phyloP scores from a whole-genome alignment of 2,797 vertebrate species.

The Alca torda region DNA sequence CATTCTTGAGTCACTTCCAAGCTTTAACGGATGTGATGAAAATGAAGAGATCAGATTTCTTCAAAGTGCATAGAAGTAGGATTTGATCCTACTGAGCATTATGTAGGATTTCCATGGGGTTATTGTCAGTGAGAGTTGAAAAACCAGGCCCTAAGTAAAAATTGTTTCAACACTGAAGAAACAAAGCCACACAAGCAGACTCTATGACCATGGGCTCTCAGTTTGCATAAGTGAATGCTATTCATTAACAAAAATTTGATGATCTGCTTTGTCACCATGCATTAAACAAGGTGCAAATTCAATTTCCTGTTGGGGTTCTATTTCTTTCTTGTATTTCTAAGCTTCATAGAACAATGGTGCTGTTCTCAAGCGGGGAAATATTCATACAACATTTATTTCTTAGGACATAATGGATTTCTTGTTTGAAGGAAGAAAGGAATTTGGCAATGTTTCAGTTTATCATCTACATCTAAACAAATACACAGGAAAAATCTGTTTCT shows the following conservation, averaged over 20 bases:
- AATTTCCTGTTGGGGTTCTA: conserved; percentile 40
- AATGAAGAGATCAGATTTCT: background rate
- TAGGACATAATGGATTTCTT: conserved; percentile 29
- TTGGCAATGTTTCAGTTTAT: conserved; percentile 43
- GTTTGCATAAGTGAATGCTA: background rate
- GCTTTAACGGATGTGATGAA: background rate
- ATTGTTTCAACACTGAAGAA: background rate
- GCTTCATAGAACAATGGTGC: background rate
- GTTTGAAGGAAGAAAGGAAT: conserved; percentile 38
- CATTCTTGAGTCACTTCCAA: background rate
- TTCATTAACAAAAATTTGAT: conserved; percentile 1
- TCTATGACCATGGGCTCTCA: background rate
- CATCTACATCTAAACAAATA: conserved; percentile 24
- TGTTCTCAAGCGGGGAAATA: background rate
- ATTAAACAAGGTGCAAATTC: conserved; percentile 31
- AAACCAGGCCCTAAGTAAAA: background rate
- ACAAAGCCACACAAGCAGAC: background rate
- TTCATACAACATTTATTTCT: background rate
- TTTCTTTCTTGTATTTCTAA: conserved; percentile 29
- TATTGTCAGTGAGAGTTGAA: background rate
- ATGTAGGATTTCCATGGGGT: background rate
- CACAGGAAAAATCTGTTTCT: background rate
- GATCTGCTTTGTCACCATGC: background rate
- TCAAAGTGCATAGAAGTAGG: background rate
- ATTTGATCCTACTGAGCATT: background rate